Evolutionary conservation across 2,888 invertebrate genomes (phyloP).

Genomic region (Sphecodes monilicornis): DNA sequence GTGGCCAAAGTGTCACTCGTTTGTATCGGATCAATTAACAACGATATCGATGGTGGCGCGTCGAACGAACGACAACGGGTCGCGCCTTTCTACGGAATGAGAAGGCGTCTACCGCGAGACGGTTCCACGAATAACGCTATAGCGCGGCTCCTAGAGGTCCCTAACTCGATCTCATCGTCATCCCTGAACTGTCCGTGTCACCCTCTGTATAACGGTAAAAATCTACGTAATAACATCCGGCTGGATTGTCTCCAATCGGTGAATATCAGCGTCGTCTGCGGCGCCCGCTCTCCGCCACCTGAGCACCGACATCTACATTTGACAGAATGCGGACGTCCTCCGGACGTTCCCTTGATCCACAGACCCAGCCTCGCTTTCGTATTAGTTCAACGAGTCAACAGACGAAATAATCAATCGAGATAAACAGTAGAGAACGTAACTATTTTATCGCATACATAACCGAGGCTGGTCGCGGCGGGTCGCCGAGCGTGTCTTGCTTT

Average conservation of each 20-base stretch:
- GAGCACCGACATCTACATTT: background rate
- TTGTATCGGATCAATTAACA: constrained; percentile 25
- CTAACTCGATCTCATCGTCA: constrained; percentile 59
- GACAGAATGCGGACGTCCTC: background rate
- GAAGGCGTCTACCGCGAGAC: constrained; percentile 49
- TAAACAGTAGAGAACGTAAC: constrained; percentile 62
- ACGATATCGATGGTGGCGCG: constrained; percentile 12
- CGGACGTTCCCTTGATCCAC: background rate
- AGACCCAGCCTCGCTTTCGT: constrained; percentile 43
- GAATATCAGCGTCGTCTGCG: constrained; percentile 16
- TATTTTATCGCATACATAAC: constrained; percentile 53
- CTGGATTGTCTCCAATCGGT: constrained; percentile 55
- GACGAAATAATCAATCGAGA: constrained; percentile 52
- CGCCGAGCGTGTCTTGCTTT: background rate
- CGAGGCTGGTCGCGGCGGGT: constrained; percentile 41
- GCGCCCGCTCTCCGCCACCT: background rate
- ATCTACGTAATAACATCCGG: constrained; percentile 74
- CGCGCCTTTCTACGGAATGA: constrained; percentile 58
- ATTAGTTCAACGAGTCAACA: constrained; percentile 64
- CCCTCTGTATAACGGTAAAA: constrained; percentile 79
- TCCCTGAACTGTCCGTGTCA: constrained; percentile 73
- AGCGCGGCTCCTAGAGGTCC: constrained; percentile 68
- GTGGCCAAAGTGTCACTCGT: constrained; percentile 28
- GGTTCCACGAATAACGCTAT: constrained; percentile 59
- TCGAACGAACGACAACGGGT: constrained; percentile 20